phyloP scores from a whole-genome alignment of 2,113 vertebrate species.

The Sigmodon hispidus region DNA sequence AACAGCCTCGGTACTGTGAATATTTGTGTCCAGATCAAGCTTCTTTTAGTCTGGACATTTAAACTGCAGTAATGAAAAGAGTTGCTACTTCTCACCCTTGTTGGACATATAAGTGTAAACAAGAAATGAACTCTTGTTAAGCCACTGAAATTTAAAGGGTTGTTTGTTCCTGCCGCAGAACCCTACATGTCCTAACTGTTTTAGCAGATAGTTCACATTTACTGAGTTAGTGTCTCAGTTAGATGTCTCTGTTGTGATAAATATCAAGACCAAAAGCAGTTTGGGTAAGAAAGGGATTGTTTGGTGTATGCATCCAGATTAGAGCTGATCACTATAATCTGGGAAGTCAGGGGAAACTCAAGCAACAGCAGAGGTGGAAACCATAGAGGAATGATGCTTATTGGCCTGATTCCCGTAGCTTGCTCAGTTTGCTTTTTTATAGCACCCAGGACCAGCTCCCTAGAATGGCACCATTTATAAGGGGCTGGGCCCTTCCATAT shows the following conservation, averaged over 20 bases:
- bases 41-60: conserved; percentile 16
- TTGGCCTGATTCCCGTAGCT: background rate
- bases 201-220: background rate
- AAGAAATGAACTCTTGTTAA: conserved; percentile 38
- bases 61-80: background rate
- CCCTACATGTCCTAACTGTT: background rate
- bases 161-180: conserved; percentile 27
- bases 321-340: background rate
- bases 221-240: conserved; percentile 40
- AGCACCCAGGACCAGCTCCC: background rate
- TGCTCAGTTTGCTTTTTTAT: background rate
- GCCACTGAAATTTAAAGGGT: conserved; percentile 21
- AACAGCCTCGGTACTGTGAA: background rate
- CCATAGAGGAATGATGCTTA: background rate
- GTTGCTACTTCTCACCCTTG: background rate
- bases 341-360: background rate
- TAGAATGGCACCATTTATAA: background rate
- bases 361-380: background rate
- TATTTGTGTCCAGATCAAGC: conserved; percentile 22
- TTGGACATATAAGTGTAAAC: background rate
- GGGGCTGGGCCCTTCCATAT: background rate
- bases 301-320: background rate
- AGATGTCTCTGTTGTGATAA: background rate
- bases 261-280: background rate
- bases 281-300: background rate